Conservation (phyloP, 1,140 invertebrate genomes). For the Cotesia vestalis region DNA sequence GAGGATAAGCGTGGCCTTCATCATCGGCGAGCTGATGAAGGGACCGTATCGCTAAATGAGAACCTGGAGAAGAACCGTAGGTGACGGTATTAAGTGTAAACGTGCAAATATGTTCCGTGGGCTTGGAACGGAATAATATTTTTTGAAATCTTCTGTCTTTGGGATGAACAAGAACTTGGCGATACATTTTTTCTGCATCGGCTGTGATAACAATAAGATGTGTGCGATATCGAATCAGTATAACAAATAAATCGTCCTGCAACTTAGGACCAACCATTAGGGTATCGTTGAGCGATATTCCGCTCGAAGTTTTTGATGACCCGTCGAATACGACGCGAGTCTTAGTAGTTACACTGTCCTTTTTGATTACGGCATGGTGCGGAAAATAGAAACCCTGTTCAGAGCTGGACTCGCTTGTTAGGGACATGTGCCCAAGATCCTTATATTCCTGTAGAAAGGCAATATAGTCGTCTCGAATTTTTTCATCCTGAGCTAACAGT, state of each 20-base stretch:
- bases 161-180: no score
- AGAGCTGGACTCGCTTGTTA: neutral
- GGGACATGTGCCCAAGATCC: slow-evolving; percentile 41
- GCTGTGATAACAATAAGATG: no score
- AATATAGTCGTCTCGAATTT: slow-evolving; percentile 28
- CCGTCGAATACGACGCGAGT: slow-evolving; percentile 3
- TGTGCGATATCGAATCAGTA: no score
- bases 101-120: no score
- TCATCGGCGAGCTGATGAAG: slow-evolving; percentile 38
- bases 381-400: slow-evolving; percentile 30
- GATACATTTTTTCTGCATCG: no score
- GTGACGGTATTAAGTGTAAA: no score
- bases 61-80: no score
- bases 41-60: slow-evolving; percentile 40
- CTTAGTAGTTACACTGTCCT: neutral
- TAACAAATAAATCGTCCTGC: no score
- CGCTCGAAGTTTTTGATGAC: slow-evolving; percentile 2
- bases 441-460: slow-evolving; percentile 42
- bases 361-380: neutral
- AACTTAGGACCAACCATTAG: no score
- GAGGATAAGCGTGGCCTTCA: slow-evolving; percentile 46
- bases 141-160: no score
- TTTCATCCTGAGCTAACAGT: neutral
- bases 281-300: no score
- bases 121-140: no score